Conservation (phyloP, 2,888 invertebrate species). For the Lepidocyrtinus sp. region DNA sequence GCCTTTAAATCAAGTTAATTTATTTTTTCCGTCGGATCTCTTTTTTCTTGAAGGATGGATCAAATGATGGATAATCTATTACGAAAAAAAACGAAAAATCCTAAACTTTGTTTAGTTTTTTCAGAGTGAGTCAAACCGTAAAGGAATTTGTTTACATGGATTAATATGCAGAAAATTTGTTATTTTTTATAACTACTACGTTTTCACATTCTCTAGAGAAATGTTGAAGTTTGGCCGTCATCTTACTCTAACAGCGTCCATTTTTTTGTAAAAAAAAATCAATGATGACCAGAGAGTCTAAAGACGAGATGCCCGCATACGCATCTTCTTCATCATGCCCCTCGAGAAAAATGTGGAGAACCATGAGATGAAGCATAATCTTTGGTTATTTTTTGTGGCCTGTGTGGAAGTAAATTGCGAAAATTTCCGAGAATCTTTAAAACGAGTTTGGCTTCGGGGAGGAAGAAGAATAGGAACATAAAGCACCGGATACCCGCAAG, state of each 20-base stretch:
- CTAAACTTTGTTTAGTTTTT: neutral
- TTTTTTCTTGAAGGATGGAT: neutral
- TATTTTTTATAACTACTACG: conserved; percentile 12
- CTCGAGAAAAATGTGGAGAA: neutral
- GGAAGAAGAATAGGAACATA: neutral
- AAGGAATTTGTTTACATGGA: conserved; percentile 56
- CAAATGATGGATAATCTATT: conserved; percentile 42
- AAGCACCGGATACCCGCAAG: conserved; percentile 11
- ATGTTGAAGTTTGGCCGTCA: neutral
- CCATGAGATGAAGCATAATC: neutral
- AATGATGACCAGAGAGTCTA: neutral
- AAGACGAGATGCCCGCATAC: neutral
- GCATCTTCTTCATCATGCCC: too few species aligned
- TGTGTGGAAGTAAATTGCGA: conserved; percentile 43
- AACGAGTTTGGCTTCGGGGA: neutral
- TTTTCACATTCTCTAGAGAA: neutral
- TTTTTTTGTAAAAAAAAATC: conserved; percentile 1
- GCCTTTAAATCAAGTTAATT: neutral
- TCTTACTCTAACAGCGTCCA: conserved; percentile 23
- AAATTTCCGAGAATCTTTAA: conserved; percentile 44
- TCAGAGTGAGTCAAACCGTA: conserved; percentile 12
- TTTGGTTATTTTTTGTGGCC: conserved; percentile 12
- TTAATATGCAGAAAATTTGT: conserved; percentile 53
- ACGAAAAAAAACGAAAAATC: neutral
- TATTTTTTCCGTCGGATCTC: too few species aligned